Percentiles rank a stretch among this genome's conserved stretches.
These are phyloP conservation scores for Zalophus californianus DNA, from an alignment of 2,797 vertebrate species.

Conservation along the genomic window DNA sequence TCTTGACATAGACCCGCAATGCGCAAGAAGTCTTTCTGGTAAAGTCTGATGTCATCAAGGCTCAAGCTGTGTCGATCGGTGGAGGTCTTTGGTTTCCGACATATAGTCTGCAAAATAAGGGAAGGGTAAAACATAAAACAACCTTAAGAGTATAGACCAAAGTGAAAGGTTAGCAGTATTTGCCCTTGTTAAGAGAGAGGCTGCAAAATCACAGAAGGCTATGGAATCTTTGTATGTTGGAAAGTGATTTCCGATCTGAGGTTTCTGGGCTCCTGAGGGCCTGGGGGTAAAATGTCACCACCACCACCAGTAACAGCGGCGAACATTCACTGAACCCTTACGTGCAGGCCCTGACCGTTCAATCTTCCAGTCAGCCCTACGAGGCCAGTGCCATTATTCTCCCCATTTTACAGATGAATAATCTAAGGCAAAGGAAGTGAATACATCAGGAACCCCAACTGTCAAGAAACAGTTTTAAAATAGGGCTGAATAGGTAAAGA, in stretches of 20 bases:
- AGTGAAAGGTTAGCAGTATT: not conserved
- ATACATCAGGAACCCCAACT: not conserved
- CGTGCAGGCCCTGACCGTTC: not conserved
- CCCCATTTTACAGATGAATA: not conserved
- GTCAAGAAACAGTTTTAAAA: not conserved
- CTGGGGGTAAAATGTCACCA: not conserved
- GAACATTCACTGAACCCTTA: not conserved
- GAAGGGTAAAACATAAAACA: not conserved
- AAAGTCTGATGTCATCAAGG: conserved; percentile 96
- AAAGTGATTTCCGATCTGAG: not conserved
- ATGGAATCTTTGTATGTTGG: not conserved
- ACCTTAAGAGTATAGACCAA: not conserved
- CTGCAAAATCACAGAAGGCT: not conserved
- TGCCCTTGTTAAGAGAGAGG: not conserved
- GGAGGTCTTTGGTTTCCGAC: conserved; percentile 95
- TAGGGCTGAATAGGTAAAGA: not conserved
- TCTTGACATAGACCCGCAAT: conserved; percentile 97
- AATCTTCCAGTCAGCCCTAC: not conserved
- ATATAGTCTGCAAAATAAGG: conserved; percentile 88
- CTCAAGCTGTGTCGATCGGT: conserved; percentile 98
- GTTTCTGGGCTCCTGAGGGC: not conserved
- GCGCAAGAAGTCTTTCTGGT: conserved; percentile 96
- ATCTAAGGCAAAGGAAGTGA: not conserved
- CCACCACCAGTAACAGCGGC: not conserved
- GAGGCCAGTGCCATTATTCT: not conserved